These are phyloP conservation scores for Mythimna lalbum DNA, from an alignment of 2,888 invertebrate genomes.

Conservation along the genomic window DNA sequence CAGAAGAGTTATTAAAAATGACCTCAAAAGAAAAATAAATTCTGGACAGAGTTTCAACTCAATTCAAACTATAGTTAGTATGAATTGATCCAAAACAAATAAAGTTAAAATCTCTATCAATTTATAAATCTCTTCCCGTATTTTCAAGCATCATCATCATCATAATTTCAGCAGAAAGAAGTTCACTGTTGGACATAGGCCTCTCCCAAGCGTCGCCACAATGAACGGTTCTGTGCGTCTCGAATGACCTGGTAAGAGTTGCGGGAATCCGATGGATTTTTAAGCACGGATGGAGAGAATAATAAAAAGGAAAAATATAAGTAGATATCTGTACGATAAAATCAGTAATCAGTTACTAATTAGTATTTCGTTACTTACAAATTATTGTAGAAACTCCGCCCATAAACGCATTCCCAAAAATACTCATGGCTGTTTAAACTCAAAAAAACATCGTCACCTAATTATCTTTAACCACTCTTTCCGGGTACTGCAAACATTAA, in stretches of 20 bases:
- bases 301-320: background rate
- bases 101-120: background rate
- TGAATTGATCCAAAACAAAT: background rate
- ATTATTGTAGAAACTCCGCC: background rate
- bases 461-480: slow-evolving; percentile 58
- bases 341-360: background rate
- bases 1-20: no score
- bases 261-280: no score
- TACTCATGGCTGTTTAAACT: background rate
- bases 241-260: no score
- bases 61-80: accelerated
- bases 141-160: no score
- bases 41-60: no score
- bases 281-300: background rate
- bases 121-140: background rate
- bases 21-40: no score
- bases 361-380: background rate
- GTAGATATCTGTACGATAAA: background rate
- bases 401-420: slow-evolving; percentile 16
- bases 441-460: slow-evolving; percentile 45
- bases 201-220: no score
- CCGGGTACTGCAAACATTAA: slow-evolving; percentile 49
- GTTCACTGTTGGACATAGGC: no score
- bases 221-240: no score
- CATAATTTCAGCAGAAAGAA: no score